Evolutionary conservation across 2,113 vertebrate genomes (phyloP).

Genomic region (Oncorhynchus keta): DNA sequence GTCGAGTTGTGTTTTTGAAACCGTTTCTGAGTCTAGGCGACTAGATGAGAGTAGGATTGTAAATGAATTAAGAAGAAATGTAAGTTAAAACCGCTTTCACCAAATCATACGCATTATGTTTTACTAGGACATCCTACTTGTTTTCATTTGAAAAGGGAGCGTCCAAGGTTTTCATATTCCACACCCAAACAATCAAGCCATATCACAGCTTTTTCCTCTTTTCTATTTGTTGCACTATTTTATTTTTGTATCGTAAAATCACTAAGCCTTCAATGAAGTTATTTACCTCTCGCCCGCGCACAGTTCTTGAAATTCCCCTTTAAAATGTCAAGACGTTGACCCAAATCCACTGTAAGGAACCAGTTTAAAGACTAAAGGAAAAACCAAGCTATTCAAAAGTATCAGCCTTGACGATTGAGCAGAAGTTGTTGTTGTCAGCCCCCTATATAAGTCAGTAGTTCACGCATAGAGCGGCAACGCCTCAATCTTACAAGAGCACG

Average conservation of each 20-base stretch:
- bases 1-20: neutral
- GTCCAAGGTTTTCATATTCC: neutral
- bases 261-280: slow-evolving; percentile 5
- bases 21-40: neutral
- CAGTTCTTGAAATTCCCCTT: neutral
- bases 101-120: neutral
- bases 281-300: neutral
- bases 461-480: neutral
- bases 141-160: neutral
- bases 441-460: neutral
- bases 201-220: neutral
- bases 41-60: neutral
- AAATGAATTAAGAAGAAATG: neutral
- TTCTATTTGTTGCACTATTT: slow-evolving; percentile 2
- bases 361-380: neutral
- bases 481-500: neutral
- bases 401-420: no score
- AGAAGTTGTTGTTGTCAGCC: neutral
- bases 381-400: no score
- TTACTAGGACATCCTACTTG: no score
- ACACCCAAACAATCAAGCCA: slow-evolving; percentile 2
- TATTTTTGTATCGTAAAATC: neutral
- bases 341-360: neutral
- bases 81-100: neutral
- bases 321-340: neutral